A percentile compares a stretch with the other conserved stretches of the same genome.
phyloP scores from a whole-genome alignment of 2,888 invertebrate species.

The Bibio marci region DNA sequence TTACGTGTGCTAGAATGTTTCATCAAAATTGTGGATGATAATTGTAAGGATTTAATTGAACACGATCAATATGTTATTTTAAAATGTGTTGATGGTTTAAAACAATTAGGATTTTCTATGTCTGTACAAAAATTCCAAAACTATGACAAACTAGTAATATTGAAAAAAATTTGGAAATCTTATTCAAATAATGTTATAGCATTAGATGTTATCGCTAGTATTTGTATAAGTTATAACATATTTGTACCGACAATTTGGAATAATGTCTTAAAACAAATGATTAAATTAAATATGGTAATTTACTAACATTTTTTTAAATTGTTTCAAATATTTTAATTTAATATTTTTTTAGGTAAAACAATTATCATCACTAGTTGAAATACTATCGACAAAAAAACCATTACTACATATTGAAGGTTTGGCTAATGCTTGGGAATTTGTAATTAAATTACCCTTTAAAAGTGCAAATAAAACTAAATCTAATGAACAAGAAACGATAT shows the following conservation, averaged over 20 bases:
- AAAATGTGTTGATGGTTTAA: slow-evolving; percentile 26
- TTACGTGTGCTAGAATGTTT: slow-evolving; percentile 28
- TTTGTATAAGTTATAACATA: slow-evolving; percentile 26
- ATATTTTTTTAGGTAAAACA: neutral
- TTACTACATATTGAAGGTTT: slow-evolving; percentile 22
- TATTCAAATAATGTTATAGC: slow-evolving; percentile 22
- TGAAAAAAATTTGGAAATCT: slow-evolving; percentile 26
- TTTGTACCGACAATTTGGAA: slow-evolving; percentile 27
- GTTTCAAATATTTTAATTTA: neutral
- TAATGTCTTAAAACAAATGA: slow-evolving; percentile 28
- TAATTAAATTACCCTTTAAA: slow-evolving; percentile 22
- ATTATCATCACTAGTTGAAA: slow-evolving; percentile 17
- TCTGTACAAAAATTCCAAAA: slow-evolving; percentile 25
- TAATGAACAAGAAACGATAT: slow-evolving; percentile 17
- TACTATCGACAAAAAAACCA: slow-evolving; percentile 20
- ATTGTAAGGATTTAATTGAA: slow-evolving; percentile 16
- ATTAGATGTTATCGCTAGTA: slow-evolving; percentile 23
- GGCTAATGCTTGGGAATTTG: slow-evolving; percentile 24
- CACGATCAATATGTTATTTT: slow-evolving; percentile 24
- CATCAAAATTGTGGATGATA: slow-evolving; percentile 24
- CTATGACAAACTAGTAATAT: slow-evolving; percentile 25
- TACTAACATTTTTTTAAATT: too few species aligned
- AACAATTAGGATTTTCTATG: slow-evolving; percentile 25
- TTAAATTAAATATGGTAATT: slow-evolving; percentile 23
- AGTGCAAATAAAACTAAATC: slow-evolving; percentile 21